Base-by-base conservation (phyloP, 2,113 vertebrate species). In the Ophiodon elongatus region DNA sequence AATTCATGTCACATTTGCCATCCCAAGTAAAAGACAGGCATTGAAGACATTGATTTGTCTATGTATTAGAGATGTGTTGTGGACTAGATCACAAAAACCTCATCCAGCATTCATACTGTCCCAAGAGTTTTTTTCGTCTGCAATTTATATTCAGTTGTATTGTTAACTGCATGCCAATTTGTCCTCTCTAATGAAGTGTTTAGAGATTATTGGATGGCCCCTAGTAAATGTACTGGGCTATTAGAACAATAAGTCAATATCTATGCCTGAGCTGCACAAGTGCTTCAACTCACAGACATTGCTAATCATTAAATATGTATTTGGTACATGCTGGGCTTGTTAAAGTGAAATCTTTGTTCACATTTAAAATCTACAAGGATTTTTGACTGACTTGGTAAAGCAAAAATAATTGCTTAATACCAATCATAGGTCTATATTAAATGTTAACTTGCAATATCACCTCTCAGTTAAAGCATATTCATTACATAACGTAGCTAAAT, bases 11-110 rank as follows among this genome's bases (percentile, higher is more conserved):
- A 60, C 67, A 72, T 86, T 80, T 64, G 52, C 43, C 41, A 41
- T 43, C 35, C 63, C 71, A 63, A 86, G 69, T 79, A 67, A 79
- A 80, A 81, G 76, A 13, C 66, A 25, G 39, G 14, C 47, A 76
- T 83, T 80, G 89, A 80, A 66, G 37, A 25, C 47, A 85, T 79
- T 79, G 82, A 88, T 93, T 87, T 79, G 74, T 87, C 35, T 84
- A 19, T 88, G 79, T 74, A 80, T 63, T 39, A 4, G 8, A 56
- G 17, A 45, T 27, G 52, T 43, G 47, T 27, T 72, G 15, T 50
- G 6, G 23, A 19, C 54, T 6, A 31, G 31, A 27, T 31, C 17
- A 5, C 1, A 0, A 35, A 21, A 72, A 39, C 27, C 35, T 54
- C 37, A 1, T 73, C 39, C 35, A 4, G 52, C 57, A 59, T 31